phyloP scores from a whole-genome alignment of 2,888 invertebrate genomes.

The Yponomeuta evonymella region DNA sequence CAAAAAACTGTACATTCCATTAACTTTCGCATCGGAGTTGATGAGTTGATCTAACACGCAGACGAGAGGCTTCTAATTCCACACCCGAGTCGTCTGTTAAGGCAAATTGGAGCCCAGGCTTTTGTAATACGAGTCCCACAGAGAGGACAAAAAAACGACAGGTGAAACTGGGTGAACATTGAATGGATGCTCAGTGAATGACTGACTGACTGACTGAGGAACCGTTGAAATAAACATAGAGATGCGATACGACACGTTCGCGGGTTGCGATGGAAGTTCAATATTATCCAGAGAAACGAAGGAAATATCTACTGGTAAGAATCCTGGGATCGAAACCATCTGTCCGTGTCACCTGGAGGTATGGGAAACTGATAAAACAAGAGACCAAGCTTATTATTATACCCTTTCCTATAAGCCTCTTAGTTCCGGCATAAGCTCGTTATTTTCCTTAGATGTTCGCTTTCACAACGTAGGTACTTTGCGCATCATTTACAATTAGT shows the following conservation, averaged over 20 bases:
- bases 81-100: background rate
- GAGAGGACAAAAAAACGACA: background rate
- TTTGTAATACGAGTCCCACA: background rate
- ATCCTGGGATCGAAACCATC: background rate
- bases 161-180: background rate
- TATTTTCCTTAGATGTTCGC: background rate
- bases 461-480: no score
- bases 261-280: background rate
- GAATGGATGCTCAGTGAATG: background rate
- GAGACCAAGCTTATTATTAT: background rate
- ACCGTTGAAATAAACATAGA: background rate
- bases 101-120: background rate
- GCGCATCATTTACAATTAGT: no score
- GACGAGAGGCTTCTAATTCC: background rate
- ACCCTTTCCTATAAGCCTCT: background rate
- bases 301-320: background rate
- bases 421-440: background rate
- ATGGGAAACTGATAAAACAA: background rate
- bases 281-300: background rate
- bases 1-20: background rate
- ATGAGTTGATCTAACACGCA: background rate
- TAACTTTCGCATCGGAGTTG: no score
- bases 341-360: background rate
- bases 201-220: background rate
- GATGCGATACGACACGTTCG: background rate